Percentiles rank a stretch among this genome's conserved stretches.
Conservation (phyloP, 2,113 vertebrate species). For the Istiophorus platypterus region DNA sequence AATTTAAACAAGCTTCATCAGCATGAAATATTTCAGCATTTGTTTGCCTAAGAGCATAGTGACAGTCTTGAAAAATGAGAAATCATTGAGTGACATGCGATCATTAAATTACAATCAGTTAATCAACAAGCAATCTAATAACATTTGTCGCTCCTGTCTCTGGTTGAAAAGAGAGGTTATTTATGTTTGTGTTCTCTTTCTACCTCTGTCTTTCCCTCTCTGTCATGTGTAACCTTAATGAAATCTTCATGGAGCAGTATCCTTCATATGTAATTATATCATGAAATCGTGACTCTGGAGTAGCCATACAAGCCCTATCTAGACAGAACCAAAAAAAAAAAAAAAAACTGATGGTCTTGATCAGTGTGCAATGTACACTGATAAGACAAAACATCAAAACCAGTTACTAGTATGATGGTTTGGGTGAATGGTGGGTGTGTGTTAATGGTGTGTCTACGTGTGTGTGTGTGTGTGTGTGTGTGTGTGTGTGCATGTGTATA, state of each 20-base stretch:
- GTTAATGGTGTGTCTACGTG: too few species aligned
- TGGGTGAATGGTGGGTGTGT: too few species aligned
- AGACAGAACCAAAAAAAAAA: slow-evolving; percentile 29
- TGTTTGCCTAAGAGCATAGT: slow-evolving; percentile 52
- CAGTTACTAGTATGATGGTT: too few species aligned
- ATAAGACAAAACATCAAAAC: too few species aligned
- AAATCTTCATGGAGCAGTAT: slow-evolving; percentile 42
- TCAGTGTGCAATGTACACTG: too few species aligned
- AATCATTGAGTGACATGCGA: slow-evolving; percentile 43
- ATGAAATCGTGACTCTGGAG: slow-evolving; percentile 45
- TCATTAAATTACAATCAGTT: slow-evolving; percentile 60
- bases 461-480: too few species aligned
- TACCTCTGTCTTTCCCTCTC: slow-evolving; percentile 1
- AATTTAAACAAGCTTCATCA: slow-evolving; percentile 67
- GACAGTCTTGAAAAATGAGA: slow-evolving; percentile 44
- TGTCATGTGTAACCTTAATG: slow-evolving; percentile 20
- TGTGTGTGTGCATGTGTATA: too few species aligned
- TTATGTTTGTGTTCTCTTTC: slow-evolving; percentile 27
- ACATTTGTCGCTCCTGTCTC: slow-evolving; percentile 38
- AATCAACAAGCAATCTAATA: slow-evolving; percentile 38
- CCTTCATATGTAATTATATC: slow-evolving; percentile 42
- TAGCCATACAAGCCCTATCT: slow-evolving; percentile 26
- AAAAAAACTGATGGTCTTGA: neutral
- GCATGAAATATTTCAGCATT: slow-evolving; percentile 64
- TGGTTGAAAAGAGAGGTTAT: slow-evolving; percentile 1